Evolutionary conservation across 1,140 invertebrate genomes (phyloP).

Genomic region (Babylonia areolata): DNA sequence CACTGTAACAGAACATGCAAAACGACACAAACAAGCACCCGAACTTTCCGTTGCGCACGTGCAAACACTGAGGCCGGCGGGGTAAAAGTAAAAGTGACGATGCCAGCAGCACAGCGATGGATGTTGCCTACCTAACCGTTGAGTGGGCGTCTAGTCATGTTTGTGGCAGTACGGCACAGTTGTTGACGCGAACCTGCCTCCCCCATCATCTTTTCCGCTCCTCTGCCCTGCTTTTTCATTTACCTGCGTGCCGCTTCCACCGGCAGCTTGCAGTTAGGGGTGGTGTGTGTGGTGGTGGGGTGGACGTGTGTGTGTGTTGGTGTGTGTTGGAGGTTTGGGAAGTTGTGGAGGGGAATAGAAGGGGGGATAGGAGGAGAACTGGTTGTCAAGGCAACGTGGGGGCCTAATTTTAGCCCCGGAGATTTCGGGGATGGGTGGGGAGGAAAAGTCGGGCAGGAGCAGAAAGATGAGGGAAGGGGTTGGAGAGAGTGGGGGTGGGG

Average conservation of each 20-base stretch:
- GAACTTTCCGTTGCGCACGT: background rate
- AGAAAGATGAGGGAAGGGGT: background rate
- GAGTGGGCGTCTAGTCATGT: too few species aligned
- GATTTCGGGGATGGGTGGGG: background rate
- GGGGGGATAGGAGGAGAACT: background rate
- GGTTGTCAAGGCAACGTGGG: conserved; percentile 3
- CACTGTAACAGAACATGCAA: background rate
- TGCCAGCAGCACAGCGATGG: too few species aligned
- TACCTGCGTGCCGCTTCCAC: background rate
- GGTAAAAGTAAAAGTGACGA: background rate
- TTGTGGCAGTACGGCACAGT: background rate
- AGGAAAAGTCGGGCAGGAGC: background rate
- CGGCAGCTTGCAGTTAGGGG: too few species aligned
- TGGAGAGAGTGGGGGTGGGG: background rate
- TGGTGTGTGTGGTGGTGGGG: too few species aligned
- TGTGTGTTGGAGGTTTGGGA: too few species aligned
- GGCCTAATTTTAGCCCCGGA: background rate
- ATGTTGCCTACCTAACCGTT: too few species aligned
- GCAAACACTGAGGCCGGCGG: background rate
- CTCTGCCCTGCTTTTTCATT: too few species aligned
- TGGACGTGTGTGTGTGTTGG: too few species aligned
- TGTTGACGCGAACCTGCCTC: background rate
- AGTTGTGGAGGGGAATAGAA: too few species aligned
- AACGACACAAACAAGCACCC: background rate
- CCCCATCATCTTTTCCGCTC: background rate